phyloP scores from a whole-genome alignment of 2,888 invertebrate species.

The Orchestes rusci region DNA sequence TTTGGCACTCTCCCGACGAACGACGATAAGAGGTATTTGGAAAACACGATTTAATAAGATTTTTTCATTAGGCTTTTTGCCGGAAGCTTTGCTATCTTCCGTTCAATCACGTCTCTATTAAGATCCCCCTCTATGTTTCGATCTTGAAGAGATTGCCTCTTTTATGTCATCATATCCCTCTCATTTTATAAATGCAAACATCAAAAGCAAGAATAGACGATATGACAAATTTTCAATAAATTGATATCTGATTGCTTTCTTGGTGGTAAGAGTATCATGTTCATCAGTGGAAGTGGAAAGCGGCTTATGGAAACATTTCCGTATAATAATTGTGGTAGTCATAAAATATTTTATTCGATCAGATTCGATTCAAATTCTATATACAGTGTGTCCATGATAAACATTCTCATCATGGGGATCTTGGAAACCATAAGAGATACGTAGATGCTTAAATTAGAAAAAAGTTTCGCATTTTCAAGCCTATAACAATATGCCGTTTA shows the following conservation, averaged over 20 bases:
- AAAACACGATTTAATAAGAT: conserved; percentile 25
- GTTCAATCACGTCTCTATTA: conserved; percentile 23
- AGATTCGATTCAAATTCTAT: too few species aligned
- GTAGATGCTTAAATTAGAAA: too few species aligned
- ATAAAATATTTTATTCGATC: too few species aligned
- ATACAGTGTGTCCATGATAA: too few species aligned
- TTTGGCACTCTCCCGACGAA: conserved; percentile 12
- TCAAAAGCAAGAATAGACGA: conserved; percentile 12
- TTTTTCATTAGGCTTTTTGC: conserved; percentile 25
- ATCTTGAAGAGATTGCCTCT: conserved; percentile 14
- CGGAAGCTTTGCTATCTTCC: conserved; percentile 20
- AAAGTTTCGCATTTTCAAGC: too few species aligned
- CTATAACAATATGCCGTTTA: too few species aligned
- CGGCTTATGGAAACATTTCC: too few species aligned
- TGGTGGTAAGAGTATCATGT: conserved; percentile 5
- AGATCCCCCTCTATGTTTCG: conserved; percentile 21
- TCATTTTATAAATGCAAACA: conserved; percentile 17
- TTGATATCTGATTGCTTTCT: conserved; percentile 13
- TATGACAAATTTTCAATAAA: conserved; percentile 2
- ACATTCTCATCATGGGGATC: too few species aligned
- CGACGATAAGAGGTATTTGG: conserved; percentile 20
- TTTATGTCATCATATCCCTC: conserved; percentile 13
- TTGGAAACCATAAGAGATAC: too few species aligned
- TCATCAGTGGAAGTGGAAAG: conserved; percentile 8
- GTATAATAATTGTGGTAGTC: too few species aligned